These are phyloP conservation scores for Cyclargus thomasi DNA, from an alignment of 1,140 invertebrate genomes.

Conservation along the genomic window DNA sequence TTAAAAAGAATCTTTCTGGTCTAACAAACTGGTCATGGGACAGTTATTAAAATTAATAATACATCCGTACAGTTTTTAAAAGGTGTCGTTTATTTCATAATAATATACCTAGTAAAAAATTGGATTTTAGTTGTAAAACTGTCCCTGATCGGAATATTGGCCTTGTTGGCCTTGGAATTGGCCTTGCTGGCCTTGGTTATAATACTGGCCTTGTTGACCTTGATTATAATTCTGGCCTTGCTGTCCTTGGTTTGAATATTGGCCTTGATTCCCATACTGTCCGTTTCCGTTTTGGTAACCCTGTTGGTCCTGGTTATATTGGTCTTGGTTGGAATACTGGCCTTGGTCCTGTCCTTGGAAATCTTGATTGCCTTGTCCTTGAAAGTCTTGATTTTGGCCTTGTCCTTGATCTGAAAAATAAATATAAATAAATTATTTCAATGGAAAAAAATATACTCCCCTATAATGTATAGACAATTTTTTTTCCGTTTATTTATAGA, in stretches of 20 bases:
- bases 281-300: slow-evolving; percentile 33
- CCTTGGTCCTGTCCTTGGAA: background rate
- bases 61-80: too few species aligned
- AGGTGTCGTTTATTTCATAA: too few species aligned
- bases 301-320: slow-evolving; percentile 24
- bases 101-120: too few species aligned
- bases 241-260: background rate
- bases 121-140: too few species aligned
- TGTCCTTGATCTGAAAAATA: background rate
- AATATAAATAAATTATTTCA: background rate
- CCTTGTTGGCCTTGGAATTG: background rate
- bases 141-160: background rate
- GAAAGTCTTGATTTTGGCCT: background rate
- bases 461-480: background rate
- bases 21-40: too few species aligned
- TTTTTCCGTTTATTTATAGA: background rate
- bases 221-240: background rate
- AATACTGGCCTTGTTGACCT: background rate
- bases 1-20: too few species aligned
- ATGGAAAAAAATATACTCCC: too few species aligned
- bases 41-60: too few species aligned
- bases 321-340: slow-evolving; percentile 19
- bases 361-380: background rate
- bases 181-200: background rate
- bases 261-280: slow-evolving; percentile 14